A percentile compares a stretch with the other conserved stretches of the same genome.
phyloP scores from a whole-genome alignment of 2,888 invertebrate genomes.

The Synanthedon myopaeformis region DNA sequence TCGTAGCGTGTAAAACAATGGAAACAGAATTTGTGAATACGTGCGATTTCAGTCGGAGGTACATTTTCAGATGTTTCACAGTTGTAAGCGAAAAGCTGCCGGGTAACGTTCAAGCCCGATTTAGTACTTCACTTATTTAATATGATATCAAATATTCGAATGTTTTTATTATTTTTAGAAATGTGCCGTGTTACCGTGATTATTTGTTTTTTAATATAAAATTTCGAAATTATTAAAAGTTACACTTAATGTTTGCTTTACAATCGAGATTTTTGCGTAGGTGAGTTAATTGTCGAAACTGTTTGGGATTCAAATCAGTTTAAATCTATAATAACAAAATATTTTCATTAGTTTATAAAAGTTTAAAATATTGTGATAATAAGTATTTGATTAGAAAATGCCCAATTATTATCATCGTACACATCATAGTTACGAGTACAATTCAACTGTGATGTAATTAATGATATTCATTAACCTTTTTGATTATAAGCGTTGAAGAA shows the following conservation, averaged over 20 bases:
- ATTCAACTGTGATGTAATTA: too few species aligned
- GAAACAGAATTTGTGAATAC: constrained; percentile 36
- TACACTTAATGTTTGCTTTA: constrained; percentile 42
- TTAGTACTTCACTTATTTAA: neutral
- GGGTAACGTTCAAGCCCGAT: constrained; percentile 13
- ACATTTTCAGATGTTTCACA: constrained; percentile 37
- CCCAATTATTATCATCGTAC: too few species aligned
- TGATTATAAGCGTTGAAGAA: too few species aligned
- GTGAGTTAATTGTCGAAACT: constrained; percentile 25
- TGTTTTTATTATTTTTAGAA: neutral
- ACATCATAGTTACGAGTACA: too few species aligned
- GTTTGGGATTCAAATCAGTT: neutral
- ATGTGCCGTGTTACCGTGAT: constrained; percentile 5
- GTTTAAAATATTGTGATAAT: neutral
- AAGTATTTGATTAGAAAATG: too few species aligned
- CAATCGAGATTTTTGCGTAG: constrained; percentile 52
- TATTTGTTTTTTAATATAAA: too few species aligned
- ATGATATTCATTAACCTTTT: too few species aligned
- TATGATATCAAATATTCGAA: neutral
- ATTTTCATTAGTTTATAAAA: neutral
- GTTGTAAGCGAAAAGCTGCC: constrained; percentile 32
- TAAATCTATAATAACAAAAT: neutral
- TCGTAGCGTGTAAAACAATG: constrained; percentile 16
- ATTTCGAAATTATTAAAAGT: too few species aligned
- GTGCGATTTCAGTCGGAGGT: constrained; percentile 21